Evolutionary conservation across 2,113 vertebrate species (phyloP).

Genomic region (Etia nguti): DNA sequence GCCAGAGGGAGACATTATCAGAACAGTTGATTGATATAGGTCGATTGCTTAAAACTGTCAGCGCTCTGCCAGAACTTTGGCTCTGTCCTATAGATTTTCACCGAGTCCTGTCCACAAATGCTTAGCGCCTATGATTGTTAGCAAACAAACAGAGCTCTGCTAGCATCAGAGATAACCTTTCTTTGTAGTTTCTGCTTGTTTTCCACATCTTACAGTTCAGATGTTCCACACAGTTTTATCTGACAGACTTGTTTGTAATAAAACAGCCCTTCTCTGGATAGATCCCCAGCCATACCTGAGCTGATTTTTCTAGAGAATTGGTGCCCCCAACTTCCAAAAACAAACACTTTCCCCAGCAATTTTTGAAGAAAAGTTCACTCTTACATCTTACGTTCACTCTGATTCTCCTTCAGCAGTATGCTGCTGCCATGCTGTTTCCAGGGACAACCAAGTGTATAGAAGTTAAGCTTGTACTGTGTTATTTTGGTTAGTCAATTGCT

Average conservation of each 20-base stretch:
- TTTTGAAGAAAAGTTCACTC: neutral
- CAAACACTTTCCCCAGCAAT: neutral
- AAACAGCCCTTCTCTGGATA: neutral
- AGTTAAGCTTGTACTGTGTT: neutral
- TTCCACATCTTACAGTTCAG: neutral
- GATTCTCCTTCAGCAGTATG: neutral
- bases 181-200: neutral
- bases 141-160: neutral
- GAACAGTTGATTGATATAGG: neutral
- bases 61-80: neutral
- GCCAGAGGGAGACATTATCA: neutral
- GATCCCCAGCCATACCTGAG: neutral
- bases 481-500: neutral
- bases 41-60: neutral
- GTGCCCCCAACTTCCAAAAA: fast-evolving
- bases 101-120: neutral
- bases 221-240: fast-evolving
- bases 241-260: neutral
- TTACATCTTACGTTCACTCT: neutral
- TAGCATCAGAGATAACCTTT: neutral
- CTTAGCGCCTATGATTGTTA: neutral
- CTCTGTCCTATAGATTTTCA: neutral
- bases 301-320: neutral
- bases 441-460: neutral
- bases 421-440: neutral